phyloP scores from a whole-genome alignment of 2,888 invertebrate species.

The Mythimna lalbum region DNA sequence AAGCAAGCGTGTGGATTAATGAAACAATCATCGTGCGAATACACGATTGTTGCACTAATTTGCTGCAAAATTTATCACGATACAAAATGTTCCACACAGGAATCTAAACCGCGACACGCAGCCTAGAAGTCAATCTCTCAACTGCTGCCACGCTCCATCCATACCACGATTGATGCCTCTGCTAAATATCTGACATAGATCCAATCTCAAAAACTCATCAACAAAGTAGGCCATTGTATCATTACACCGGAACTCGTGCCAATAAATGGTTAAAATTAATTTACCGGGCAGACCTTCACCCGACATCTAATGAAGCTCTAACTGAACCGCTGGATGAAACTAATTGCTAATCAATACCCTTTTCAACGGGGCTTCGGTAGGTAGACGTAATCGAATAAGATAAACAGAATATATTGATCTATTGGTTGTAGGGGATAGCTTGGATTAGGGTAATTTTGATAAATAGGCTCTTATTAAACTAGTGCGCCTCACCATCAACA shows the following conservation, averaged over 20 bases:
- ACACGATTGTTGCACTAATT: too few species aligned
- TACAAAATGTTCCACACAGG: too few species aligned
- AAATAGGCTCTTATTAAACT: too few species aligned
- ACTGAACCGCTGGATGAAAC: constrained; percentile 50
- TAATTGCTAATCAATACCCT: constrained; percentile 62
- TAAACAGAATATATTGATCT: constrained; percentile 39
- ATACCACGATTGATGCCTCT: neutral
- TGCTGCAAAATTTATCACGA: too few species aligned
- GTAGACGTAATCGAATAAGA: constrained; percentile 39
- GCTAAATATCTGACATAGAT: neutral
- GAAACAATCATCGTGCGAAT: too few species aligned
- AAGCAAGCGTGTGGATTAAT: too few species aligned
- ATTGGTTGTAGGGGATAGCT: constrained; percentile 2
- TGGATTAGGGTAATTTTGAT: neutral
- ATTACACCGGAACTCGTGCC: constrained; percentile 26
- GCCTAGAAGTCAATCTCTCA: too few species aligned
- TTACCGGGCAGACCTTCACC: constrained; percentile 38
- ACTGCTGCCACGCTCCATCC: too few species aligned
- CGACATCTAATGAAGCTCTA: constrained; percentile 57
- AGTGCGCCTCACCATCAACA: too few species aligned
- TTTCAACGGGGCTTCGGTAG: constrained; percentile 30
- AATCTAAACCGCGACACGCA: too few species aligned
- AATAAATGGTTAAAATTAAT: constrained; percentile 48
- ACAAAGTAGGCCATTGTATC: constrained; percentile 14
- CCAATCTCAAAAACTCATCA: constrained; percentile 19